Percentiles rank a stretch among this genome's conserved stretches.
phyloP scores from a whole-genome alignment of 2,113 vertebrate species.

The Pelobates fuscus region DNA sequence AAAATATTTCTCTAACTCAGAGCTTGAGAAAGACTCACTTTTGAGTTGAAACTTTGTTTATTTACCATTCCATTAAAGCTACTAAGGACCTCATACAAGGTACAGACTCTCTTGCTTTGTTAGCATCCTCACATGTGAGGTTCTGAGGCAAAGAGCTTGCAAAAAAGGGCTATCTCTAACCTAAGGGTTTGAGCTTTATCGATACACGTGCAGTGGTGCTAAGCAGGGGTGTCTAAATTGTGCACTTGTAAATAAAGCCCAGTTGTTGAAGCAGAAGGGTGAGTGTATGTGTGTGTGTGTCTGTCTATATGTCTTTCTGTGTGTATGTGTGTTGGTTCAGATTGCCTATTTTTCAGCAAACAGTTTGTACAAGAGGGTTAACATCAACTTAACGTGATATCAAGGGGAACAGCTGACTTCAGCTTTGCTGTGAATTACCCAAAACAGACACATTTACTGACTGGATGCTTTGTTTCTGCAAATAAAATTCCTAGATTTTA shows the following conservation, averaged over 20 bases:
- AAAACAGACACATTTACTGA: constrained; percentile 10
- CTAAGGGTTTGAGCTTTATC: neutral
- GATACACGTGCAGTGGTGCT: constrained; percentile 23
- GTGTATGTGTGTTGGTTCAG: constrained; percentile 9
- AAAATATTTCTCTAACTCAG: too few species aligned
- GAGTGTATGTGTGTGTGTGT: constrained; percentile 5
- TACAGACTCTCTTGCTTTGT: too few species aligned
- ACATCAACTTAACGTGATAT: constrained; percentile 28
- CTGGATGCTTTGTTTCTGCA: constrained; percentile 18
- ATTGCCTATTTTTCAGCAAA: constrained; percentile 41
- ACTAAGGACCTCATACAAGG: too few species aligned
- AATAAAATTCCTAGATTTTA: too few species aligned
- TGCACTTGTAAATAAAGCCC: constrained; percentile 36
- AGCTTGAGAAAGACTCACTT: too few species aligned
- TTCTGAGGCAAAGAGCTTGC: neutral
- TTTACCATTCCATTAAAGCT: too few species aligned
- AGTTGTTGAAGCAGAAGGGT: constrained; percentile 37
- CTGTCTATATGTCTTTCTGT: neutral
- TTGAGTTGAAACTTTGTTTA: too few species aligned
- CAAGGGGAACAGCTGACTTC: constrained; percentile 42
- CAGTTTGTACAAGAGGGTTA: constrained; percentile 41
- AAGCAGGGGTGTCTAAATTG: constrained; percentile 10
- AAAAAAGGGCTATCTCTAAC: neutral
- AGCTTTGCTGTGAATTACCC: constrained; percentile 24
- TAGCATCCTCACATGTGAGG: too few species aligned